Evolutionary conservation across 2,113 vertebrate genomes (phyloP).

Genomic region (Myxocyprinus asiaticus): DNA sequence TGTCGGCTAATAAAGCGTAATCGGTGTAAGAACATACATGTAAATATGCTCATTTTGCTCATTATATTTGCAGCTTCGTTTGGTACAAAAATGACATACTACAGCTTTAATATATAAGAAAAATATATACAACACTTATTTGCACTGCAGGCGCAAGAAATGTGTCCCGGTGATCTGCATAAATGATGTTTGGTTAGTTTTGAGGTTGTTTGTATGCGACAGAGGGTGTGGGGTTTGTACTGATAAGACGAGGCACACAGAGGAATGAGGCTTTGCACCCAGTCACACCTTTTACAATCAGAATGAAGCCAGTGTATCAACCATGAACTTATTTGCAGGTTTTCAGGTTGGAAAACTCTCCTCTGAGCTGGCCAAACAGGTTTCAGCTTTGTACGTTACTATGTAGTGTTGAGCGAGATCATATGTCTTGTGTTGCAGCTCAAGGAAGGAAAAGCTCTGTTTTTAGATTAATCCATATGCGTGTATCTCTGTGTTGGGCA

Average conservation of each 20-base stretch:
- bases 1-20: too few species aligned
- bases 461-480: constrained; percentile 30
- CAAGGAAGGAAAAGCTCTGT: constrained; percentile 4
- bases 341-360: constrained; percentile 19
- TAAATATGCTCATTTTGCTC: too few species aligned
- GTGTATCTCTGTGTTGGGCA: not conserved
- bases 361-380: constrained; percentile 44
- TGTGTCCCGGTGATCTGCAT: not conserved
- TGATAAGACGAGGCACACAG: constrained; percentile 11
- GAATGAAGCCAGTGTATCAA: not conserved
- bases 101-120: too few species aligned
- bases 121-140: too few species aligned
- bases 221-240: not conserved
- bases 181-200: constrained; percentile 11
- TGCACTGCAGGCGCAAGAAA: not conserved
- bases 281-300: constrained; percentile 29
- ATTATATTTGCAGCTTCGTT: too few species aligned
- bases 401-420: constrained; percentile 26
- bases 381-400: constrained; percentile 33
- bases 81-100: too few species aligned
- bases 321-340: constrained; percentile 12
- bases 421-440: constrained; percentile 26
- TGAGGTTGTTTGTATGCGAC: not conserved
- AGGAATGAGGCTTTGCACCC: constrained; percentile 17
- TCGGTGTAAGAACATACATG: too few species aligned